Base-by-base conservation (phyloP, 2,113 vertebrate genomes). In the Ptyas mucosa region DNA sequence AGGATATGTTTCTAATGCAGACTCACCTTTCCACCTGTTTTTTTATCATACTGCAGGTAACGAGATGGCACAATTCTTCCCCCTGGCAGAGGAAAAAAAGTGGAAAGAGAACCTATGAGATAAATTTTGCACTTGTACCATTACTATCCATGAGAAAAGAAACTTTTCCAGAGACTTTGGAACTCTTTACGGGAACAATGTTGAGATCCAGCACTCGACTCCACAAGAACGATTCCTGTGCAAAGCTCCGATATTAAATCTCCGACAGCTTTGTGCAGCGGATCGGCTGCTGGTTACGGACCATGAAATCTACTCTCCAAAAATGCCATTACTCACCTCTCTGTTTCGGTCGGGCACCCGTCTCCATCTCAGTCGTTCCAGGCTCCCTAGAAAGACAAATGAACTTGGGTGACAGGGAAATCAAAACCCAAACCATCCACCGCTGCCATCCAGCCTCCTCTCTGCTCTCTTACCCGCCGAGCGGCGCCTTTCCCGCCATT, bases 41-140 rank as follows among this genome's bases (percentile, higher is more conserved):
- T 93, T 5, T 9, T 51, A 0, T 39, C 46, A 53, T 90, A 93
- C 2, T 90, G 20, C 46, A 93, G 21, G 46, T 93, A 93, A 10
- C 92, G 75, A 1, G 92, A 93, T 0, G 92, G 92, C 75, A 93
- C 88, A 10, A 86, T 52, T 58, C 75, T 86, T 39, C 46, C 88
- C 21, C 88, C 92, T 93, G 8, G 55, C 34, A 55, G 21, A 54
- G 1, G 24, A 15, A 85, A 55, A 14, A 15, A 51, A 46, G 43
- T 1, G 1, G 8, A 81, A 8, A 2, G 29, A 52, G 14, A 46
- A 55, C 23, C 1, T 8, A 54, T 23, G 15, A 15, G 34, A 24
- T 1, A 1, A 23, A 26, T 26, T 21, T 21, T 26, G 34, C 23
- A 20, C 5, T 1, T 0, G 5, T 24, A 2, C 21, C 43, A 15